Evolutionary conservation across 2,888 invertebrate species (phyloP), one percentile per base, ranked within the genome.

Genomic region (Allacma fusca): DNA sequence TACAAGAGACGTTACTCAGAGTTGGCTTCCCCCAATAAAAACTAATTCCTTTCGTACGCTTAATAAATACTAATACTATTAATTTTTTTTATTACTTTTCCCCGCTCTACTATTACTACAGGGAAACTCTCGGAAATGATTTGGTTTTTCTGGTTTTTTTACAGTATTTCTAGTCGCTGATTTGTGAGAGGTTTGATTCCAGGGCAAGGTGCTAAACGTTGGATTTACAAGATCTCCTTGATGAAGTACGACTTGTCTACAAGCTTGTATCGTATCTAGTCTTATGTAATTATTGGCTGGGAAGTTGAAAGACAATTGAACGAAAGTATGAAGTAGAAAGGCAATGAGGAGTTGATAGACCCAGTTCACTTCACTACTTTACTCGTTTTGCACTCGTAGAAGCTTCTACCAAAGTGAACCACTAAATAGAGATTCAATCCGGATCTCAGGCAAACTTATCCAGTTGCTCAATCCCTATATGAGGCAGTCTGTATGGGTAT

Each of bases 371-470:
- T 24, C 24, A n/a, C 28, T 13, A 23, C 9, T 67, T 67, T 2
- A 24, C 67, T 29, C 67, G 16, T 28, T 28, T 67, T n/a, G 28
- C 26, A 28, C 67, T 59, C 29, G 29, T 29, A 68, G 68, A 68
- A 43, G 43, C 69, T 43, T 69, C 43, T 69, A 40, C 69, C 23
- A 70, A 13, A 50, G 70, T 43, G 7, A 70, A 70, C 43, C 40
- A 69, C 70, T 70, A 70, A 70, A 70, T 70, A 70, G 40, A 26
- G 50, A 70, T 70, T 26, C 70, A 44, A 70, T 70, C 70, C 70
- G 70, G 70, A 70, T 70, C 70, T 70, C 70, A 70, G 50, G 50
- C 70, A 70, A 44, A 70, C 50, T 70, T 70, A 70, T 70, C 43
- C 70, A 70, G 70, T 69, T 69, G 69, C 69, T 69, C 69, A 43